Conservation (phyloP, 2,797 vertebrate genomes). For the Sebastes diaconus region DNA sequence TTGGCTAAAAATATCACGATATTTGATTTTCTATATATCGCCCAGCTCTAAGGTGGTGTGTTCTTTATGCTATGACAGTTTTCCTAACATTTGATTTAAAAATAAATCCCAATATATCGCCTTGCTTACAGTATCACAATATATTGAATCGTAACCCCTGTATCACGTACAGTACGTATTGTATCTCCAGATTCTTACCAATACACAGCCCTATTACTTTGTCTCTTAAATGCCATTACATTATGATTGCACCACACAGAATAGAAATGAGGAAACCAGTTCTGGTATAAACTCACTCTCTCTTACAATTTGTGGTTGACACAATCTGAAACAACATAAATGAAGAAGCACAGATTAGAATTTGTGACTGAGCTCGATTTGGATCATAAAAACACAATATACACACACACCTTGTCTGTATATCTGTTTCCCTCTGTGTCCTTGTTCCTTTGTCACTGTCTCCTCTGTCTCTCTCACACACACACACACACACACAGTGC, state of each 20-base stretch:
- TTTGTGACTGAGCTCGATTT: slow-evolving; percentile 2
- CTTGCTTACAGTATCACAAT: too few relatives aligned
- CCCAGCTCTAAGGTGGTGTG: too few relatives aligned
- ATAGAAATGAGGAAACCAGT: background rate
- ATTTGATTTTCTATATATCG: too few relatives aligned
- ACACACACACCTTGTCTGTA: slow-evolving; percentile 1
- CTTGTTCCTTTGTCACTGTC: slow-evolving; percentile 56
- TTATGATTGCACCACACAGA: background rate
- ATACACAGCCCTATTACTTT: background rate
- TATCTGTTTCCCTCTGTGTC: slow-evolving; percentile 31
- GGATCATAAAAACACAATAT: slow-evolving; percentile 5
- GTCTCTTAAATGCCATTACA: background rate
- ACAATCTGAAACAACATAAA: background rate
- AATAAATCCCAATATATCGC: too few relatives aligned
- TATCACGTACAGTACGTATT: too few relatives aligned
- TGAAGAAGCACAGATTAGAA: background rate
- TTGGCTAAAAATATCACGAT: too few relatives aligned
- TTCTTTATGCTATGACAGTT: too few relatives aligned
- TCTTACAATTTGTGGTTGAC: background rate
- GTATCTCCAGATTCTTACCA: too few relatives aligned
- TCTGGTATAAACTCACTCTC: background rate
- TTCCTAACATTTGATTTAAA: too few relatives aligned
- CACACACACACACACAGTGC: slow-evolving; percentile 37
- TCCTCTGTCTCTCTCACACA: slow-evolving; percentile 41
- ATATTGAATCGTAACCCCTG: too few relatives aligned